phyloP scores from a whole-genome alignment of 2,797 vertebrate genomes.

The Melanotaenia nigrans region DNA sequence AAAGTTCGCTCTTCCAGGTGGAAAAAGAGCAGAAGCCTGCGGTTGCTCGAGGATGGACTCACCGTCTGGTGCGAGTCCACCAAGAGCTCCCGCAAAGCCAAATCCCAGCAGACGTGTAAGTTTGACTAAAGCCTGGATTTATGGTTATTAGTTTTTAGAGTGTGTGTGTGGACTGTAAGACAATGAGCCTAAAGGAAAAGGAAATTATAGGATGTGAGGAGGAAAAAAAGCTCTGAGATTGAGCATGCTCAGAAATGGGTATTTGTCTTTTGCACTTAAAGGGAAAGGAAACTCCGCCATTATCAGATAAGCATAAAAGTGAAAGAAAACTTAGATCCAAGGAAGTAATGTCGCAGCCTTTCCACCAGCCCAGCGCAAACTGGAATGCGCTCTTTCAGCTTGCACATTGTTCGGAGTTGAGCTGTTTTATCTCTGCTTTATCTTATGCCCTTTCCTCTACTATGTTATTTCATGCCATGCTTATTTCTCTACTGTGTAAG shows the following conservation, averaged over 20 bases:
- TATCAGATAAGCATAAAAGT: constrained; percentile 36
- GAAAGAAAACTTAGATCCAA: constrained; percentile 19
- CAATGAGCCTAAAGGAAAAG: constrained; percentile 5
- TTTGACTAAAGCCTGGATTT: constrained; percentile 15
- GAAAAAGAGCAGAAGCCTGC: constrained; percentile 86
- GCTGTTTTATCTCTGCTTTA: constrained; percentile 41
- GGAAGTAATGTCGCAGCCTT: constrained; percentile 1
- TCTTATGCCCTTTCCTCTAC: constrained; percentile 15
- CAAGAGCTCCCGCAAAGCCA: constrained; percentile 81
- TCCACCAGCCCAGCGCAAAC: constrained; percentile 1
- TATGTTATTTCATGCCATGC: constrained; percentile 13
- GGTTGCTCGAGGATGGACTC: constrained; percentile 91
- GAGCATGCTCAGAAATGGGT: constrained; percentile 16
- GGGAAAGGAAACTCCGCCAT: constrained; percentile 35
- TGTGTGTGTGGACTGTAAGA: constrained; percentile 2
- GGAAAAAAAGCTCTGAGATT: constrained; percentile 15
- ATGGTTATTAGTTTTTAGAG: background rate
- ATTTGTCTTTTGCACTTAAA: constrained; percentile 5
- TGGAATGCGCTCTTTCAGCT: constrained; percentile 29
- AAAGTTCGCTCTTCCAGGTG: constrained; percentile 89
- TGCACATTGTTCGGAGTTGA: constrained; percentile 35
- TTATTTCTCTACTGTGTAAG: constrained; percentile 20
- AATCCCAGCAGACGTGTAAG: constrained; percentile 90
- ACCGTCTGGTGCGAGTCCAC: constrained; percentile 92
- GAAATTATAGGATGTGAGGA: background rate